phyloP scores from a whole-genome alignment of 2,888 invertebrate species.

The Drosophila mayaguana region DNA sequence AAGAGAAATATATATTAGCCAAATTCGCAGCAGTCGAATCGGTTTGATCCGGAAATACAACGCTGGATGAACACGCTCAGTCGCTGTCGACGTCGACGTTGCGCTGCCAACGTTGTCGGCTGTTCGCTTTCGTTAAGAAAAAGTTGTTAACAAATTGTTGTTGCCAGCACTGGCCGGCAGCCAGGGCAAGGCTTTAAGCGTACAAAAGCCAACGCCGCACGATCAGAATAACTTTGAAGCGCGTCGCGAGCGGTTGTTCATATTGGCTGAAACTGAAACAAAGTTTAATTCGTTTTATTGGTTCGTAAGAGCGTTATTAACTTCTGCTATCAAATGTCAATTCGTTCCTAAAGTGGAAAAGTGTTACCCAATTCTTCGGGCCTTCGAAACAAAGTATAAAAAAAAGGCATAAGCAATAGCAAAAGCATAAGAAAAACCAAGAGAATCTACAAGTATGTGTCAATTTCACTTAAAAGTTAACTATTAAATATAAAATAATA shows the following conservation, averaged over 20 bases:
- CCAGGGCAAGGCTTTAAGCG: constrained; percentile 77
- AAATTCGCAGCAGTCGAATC: constrained; percentile 33
- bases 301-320: constrained; percentile 21
- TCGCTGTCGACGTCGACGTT: constrained; percentile 10
- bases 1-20: constrained; percentile 14
- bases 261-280: constrained; percentile 31
- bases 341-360: constrained; percentile 38
- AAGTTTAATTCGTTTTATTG: constrained; percentile 13
- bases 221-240: constrained; percentile 83
- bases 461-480: neutral
- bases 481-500: no score
- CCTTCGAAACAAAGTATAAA: neutral
- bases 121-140: constrained; percentile 69
- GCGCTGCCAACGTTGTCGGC: constrained; percentile 21
- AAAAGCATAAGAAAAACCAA: neutral
- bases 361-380: constrained; percentile 12
- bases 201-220: constrained; percentile 64
- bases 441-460: constrained; percentile 38
- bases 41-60: constrained; percentile 67
- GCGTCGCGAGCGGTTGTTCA: constrained; percentile 77
- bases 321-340: constrained; percentile 16
- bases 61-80: constrained; percentile 37
- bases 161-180: constrained; percentile 38
- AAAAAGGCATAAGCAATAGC: neutral
- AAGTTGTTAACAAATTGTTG: constrained; percentile 68